phyloP scores from a whole-genome alignment of 2,797 vertebrate species.

The Echeneis naucrates region DNA sequence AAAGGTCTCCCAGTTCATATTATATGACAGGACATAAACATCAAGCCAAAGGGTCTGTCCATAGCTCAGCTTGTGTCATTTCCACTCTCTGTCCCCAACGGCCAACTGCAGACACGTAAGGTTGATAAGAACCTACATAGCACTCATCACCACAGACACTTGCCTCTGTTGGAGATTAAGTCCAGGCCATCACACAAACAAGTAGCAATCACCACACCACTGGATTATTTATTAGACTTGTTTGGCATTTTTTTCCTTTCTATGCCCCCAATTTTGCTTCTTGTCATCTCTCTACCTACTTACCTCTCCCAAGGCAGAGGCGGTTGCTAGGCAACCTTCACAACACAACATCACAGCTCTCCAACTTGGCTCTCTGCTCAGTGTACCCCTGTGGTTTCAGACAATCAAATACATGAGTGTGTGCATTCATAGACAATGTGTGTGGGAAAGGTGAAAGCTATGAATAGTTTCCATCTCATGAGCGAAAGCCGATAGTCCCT shows the following conservation, averaged over 20 bases:
- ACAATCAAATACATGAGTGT: constrained; percentile 69
- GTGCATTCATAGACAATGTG: constrained; percentile 35
- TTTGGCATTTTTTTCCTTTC: constrained; percentile 20
- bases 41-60: background rate
- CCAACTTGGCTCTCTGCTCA: constrained; percentile 64
- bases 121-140: background rate
- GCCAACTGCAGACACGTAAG: background rate
- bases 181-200: constrained; percentile 44
- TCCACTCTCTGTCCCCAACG: constrained; percentile 6
- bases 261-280: constrained; percentile 62
- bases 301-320: constrained; percentile 65
- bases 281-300: constrained; percentile 61
- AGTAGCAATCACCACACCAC: constrained; percentile 36
- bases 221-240: constrained; percentile 59
- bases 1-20: background rate
- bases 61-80: background rate
- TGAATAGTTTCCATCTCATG: constrained; percentile 76
- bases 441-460: constrained; percentile 65
- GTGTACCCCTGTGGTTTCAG: constrained; percentile 66
- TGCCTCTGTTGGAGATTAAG: constrained; percentile 5
- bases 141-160: constrained; percentile 1
- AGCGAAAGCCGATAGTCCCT: constrained; percentile 56
- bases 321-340: constrained; percentile 80
- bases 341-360: constrained; percentile 76
- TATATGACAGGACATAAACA: background rate